Percentiles rank a stretch among this genome's conserved stretches.
phyloP scores from a whole-genome alignment of 2,113 vertebrate species.

The Ornithorhynchus anatinus region DNA sequence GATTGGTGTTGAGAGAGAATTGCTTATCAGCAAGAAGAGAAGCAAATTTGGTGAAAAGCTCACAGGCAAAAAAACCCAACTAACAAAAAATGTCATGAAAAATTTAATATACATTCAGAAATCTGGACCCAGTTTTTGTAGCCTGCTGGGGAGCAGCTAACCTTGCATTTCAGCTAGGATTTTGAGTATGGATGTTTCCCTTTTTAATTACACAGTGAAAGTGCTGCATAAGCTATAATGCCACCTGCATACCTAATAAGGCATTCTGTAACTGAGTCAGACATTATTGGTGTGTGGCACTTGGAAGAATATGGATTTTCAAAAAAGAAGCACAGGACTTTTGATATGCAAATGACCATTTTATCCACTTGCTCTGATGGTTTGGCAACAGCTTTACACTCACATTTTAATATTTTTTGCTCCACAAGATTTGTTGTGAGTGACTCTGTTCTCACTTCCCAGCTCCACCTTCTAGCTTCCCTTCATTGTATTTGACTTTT shows the following conservation, averaged over 20 bases:
- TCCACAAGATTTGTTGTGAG: no score
- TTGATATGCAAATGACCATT: no score
- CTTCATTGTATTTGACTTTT: no score
- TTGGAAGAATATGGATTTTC: no score
- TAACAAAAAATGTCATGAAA: slow-evolving; percentile 39
- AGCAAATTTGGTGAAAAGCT: background rate
- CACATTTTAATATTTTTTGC: no score
- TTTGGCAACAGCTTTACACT: no score
- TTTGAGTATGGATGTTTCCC: slow-evolving; percentile 13
- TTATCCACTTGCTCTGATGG: no score
- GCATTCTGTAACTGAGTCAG: background rate
- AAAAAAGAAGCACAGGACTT: no score
- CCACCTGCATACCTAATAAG: background rate
- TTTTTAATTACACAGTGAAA: background rate
- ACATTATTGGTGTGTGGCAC: no score
- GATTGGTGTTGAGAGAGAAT: background rate
- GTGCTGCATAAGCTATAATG: background rate
- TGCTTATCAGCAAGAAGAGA: background rate
- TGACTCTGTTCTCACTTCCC: no score
- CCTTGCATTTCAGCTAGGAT: slow-evolving; percentile 14
- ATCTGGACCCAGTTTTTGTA: background rate
- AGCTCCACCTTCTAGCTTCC: no score
- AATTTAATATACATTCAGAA: slow-evolving; percentile 5
- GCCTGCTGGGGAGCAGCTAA: slow-evolving; percentile 19
- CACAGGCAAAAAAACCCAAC: background rate